A percentile compares a stretch with the other conserved stretches of the same genome.
These are phyloP conservation scores for Ochropleura leucogaster DNA, from an alignment of 2,888 invertebrate genomes.

Conservation along the genomic window DNA sequence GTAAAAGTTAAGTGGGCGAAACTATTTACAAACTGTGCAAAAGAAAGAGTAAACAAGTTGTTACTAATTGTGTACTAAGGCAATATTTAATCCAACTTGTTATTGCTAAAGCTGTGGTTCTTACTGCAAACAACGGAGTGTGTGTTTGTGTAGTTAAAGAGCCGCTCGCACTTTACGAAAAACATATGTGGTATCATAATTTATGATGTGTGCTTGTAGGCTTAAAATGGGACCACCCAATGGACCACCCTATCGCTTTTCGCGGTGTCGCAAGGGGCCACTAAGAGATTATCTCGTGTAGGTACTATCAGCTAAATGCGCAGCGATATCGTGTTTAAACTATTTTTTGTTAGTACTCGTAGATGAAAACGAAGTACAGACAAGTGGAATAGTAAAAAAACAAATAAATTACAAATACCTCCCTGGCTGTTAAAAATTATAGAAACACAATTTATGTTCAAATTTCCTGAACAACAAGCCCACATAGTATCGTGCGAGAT, in stretches of 20 bases:
- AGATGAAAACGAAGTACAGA: neutral
- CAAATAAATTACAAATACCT: too few species aligned
- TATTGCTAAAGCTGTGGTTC: constrained; percentile 49
- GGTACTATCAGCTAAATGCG: neutral
- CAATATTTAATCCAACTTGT: constrained; percentile 59
- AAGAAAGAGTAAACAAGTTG: constrained; percentile 61
- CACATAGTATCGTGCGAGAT: constrained; percentile 36
- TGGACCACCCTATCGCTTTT: constrained; percentile 28
- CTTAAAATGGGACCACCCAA: constrained; percentile 28
- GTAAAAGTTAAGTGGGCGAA: constrained; percentile 48
- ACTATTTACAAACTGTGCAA: constrained; percentile 54
- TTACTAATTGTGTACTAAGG: constrained; percentile 53
- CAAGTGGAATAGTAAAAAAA: neutral
- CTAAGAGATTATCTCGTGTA: constrained; percentile 39
- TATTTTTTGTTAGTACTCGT: neutral
- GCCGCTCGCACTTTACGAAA: constrained; percentile 27
- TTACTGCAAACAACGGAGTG: constrained; percentile 38
- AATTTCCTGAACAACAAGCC: constrained; percentile 10
- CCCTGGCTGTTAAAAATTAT: neutral
- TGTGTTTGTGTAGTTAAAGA: constrained; percentile 38
- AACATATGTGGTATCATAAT: constrained; percentile 35
- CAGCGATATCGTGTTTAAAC: neutral
- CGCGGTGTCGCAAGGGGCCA: constrained; percentile 6
- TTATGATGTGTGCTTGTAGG: constrained; percentile 38
- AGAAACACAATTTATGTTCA: constrained; percentile 15